Evolutionary conservation across 2,888 invertebrate genomes (phyloP).

Genomic region (Apomyelois bistriatella): DNA sequence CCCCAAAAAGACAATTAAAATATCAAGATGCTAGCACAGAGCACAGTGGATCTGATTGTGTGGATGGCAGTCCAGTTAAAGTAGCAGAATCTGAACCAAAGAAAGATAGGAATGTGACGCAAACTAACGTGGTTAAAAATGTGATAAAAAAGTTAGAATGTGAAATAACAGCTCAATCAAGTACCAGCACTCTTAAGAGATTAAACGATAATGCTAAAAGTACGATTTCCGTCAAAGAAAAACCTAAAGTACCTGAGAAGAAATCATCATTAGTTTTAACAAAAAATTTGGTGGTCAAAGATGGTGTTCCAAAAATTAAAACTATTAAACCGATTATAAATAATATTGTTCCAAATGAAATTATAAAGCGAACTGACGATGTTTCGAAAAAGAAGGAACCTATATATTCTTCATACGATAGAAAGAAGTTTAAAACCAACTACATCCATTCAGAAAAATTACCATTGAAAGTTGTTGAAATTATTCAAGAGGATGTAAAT

Average conservation of each 20-base stretch:
- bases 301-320: constrained; percentile 75
- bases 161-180: constrained; percentile 64
- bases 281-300: constrained; percentile 74
- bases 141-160: constrained; percentile 74
- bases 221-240: constrained; percentile 58
- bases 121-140: constrained; percentile 60
- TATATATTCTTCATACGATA: constrained; percentile 46
- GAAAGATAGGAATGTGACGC: constrained; percentile 32
- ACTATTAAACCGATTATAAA: constrained; percentile 47
- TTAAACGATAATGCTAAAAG: constrained; percentile 54
- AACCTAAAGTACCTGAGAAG: constrained; percentile 82
- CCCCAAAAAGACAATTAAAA: constrained; percentile 61
- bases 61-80: constrained; percentile 58
- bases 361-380: constrained; percentile 19
- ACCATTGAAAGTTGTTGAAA: constrained; percentile 65
- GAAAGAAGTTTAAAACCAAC: constrained; percentile 68
- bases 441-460: constrained; percentile 70
- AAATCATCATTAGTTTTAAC: constrained; percentile 75
- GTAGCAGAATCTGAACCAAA: constrained; percentile 30
- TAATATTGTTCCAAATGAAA: constrained; percentile 18
- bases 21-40: constrained; percentile 57
- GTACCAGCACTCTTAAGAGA: constrained; percentile 54
- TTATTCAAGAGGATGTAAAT: constrained; percentile 66
- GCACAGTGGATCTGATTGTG: constrained; percentile 61
- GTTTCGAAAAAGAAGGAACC: constrained; percentile 53